Conservation (phyloP, 64 coral and sea anemone genomes). For the Actinia tenebrosa region DNA sequence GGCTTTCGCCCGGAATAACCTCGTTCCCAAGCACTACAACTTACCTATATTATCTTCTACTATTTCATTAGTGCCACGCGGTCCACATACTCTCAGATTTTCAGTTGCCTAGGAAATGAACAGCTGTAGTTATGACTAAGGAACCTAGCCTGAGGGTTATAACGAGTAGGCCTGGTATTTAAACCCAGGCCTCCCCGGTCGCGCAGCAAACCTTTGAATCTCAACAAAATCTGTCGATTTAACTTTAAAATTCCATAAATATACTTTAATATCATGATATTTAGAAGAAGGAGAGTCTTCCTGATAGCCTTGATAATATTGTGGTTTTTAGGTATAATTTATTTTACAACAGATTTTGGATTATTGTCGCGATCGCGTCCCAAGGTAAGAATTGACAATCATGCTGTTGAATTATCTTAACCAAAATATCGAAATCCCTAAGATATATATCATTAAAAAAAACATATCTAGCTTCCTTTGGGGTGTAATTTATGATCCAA, state of each 20-base stretch:
- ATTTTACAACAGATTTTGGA: slow-evolving; percentile 75
- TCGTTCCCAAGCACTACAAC: no score
- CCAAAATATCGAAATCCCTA: background rate
- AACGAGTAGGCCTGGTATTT: background rate
- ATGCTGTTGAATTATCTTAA: background rate
- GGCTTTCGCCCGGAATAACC: no score
- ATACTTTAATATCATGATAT: slow-evolving; percentile 40
- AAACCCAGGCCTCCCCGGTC: background rate
- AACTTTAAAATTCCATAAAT: background rate
- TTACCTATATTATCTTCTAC: no score
- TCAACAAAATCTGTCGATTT: background rate
- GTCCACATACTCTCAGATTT: no score
- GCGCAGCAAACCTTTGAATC: background rate
- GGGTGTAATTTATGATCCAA: background rate
- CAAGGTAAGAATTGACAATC: slow-evolving; percentile 41
- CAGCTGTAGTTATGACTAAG: background rate
- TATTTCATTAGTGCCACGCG: no score
- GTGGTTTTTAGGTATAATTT: slow-evolving; percentile 70
- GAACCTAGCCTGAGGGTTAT: background rate
- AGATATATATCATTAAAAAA: background rate
- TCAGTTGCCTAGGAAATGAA: no score
- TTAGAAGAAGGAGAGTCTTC: slow-evolving; percentile 60
- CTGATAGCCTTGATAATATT: slow-evolving; percentile 53
- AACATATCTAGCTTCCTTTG: background rate
- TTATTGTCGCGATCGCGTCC: slow-evolving; percentile 42